Percentiles rank a stretch among this genome's conserved stretches.
These are phyloP conservation scores for Papilio demoleus DNA, from an alignment of 2,888 invertebrate genomes.

Conservation along the genomic window DNA sequence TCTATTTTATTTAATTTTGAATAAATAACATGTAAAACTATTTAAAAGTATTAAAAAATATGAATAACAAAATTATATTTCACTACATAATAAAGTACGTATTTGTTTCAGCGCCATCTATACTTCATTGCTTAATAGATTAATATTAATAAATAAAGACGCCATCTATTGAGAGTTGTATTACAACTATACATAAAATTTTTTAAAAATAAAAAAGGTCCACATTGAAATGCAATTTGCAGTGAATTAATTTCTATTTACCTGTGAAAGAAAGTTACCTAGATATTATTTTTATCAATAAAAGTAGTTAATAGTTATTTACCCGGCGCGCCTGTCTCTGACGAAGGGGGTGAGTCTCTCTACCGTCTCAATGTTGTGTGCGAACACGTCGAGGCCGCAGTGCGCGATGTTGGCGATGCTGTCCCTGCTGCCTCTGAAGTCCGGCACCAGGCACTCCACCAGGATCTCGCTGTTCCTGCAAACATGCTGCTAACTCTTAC, in stretches of 20 bases:
- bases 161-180: neutral
- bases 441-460: slow-evolving; percentile 98
- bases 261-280: too few relatives aligned
- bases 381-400: slow-evolving; percentile 97
- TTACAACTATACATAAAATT: neutral
- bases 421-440: slow-evolving; percentile 93
- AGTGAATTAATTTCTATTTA: too few relatives aligned
- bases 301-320: slow-evolving; percentile 67
- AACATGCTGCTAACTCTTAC: too few relatives aligned
- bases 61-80: neutral
- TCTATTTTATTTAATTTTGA: neutral
- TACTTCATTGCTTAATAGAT: neutral
- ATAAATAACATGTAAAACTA: neutral
- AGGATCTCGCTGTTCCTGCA: slow-evolving; percentile 90
- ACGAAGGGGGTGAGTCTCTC: slow-evolving; percentile 95
- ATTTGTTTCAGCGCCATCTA: neutral
- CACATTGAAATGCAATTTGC: too few relatives aligned
- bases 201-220: too few relatives aligned
- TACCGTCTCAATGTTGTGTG: slow-evolving; percentile 99
- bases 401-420: slow-evolving; percentile 89
- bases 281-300: neutral
- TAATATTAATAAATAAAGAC: neutral
- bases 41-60: neutral
- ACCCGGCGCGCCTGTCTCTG: slow-evolving; percentile 96
- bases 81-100: neutral